phyloP scores from a whole-genome alignment of 2,888 invertebrate genomes.

The Chrysodeixis includens region DNA sequence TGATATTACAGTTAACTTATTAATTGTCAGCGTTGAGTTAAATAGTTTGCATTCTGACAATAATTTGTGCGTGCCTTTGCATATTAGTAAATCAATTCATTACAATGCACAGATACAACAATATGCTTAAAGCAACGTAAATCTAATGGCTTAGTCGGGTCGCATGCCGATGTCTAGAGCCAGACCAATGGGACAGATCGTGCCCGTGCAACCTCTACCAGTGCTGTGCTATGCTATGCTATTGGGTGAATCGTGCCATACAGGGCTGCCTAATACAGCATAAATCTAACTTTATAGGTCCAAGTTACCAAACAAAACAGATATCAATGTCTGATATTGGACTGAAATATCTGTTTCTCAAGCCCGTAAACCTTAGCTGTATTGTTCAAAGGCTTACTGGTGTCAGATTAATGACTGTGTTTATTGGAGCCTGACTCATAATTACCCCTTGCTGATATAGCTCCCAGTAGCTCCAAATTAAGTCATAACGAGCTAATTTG shows the following conservation, averaged over 20 bases:
- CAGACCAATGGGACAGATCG: slow-evolving; percentile 69
- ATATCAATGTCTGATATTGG: background rate
- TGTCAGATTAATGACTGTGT: slow-evolving; percentile 4
- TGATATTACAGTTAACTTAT: slow-evolving; percentile 3
- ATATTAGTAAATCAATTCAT: slow-evolving; percentile 49
- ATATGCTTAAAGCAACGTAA: slow-evolving; percentile 46
- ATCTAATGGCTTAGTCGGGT: slow-evolving; percentile 42
- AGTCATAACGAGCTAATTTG: background rate
- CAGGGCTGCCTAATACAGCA: slow-evolving; percentile 63
- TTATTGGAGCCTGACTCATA: slow-evolving; percentile 2
- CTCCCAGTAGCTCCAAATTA: background rate
- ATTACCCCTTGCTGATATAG: background rate
- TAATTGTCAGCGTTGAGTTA: slow-evolving; percentile 6
- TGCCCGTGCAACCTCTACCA: slow-evolving; percentile 63
- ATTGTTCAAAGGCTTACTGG: slow-evolving; percentile 2
- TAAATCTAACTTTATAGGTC: background rate
- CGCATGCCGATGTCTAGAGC: slow-evolving; percentile 61
- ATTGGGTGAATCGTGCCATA: slow-evolving; percentile 65
- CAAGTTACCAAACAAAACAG: background rate
- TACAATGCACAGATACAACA: slow-evolving; percentile 31
- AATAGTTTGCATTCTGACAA: slow-evolving; percentile 17
- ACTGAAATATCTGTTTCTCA: background rate
- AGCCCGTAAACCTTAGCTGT: slow-evolving; percentile 1
- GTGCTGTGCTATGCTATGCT: slow-evolving; percentile 60
- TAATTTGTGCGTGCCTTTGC: slow-evolving; percentile 35